Conservation (phyloP, 2,888 invertebrate species). For the Leucoptera coffeella region DNA sequence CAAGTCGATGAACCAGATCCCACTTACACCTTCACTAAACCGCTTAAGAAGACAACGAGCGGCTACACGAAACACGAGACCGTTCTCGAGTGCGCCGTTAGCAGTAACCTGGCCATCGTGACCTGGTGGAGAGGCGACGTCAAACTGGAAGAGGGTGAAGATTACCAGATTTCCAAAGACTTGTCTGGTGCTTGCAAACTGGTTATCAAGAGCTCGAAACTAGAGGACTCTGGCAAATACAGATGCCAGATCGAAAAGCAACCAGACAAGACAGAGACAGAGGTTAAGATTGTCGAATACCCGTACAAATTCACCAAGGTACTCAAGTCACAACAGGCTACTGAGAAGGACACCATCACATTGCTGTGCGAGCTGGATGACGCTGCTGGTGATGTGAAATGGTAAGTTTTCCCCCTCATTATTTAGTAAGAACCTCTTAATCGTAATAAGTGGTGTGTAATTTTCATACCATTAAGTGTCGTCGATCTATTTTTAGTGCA, state of each 20-base stretch:
- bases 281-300: slow-evolving; percentile 85
- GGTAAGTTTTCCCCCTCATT: too few species aligned
- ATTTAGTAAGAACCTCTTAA: too few species aligned
- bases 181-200: slow-evolving; percentile 86
- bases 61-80: slow-evolving; percentile 89
- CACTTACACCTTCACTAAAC: slow-evolving; percentile 86
- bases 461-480: too few species aligned
- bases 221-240: slow-evolving; percentile 87
- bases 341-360: slow-evolving; percentile 90
- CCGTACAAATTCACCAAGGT: slow-evolving; percentile 93
- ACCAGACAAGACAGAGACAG: slow-evolving; percentile 78
- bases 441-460: too few species aligned
- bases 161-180: slow-evolving; percentile 86
- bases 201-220: slow-evolving; percentile 71
- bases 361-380: slow-evolving; percentile 96
- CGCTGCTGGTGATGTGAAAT: slow-evolving; percentile 89
- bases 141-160: slow-evolving; percentile 76
- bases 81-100: slow-evolving; percentile 88
- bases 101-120: slow-evolving; percentile 89
- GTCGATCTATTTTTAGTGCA: too few species aligned
- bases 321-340: slow-evolving; percentile 86
- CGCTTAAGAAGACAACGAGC: slow-evolving; percentile 79
- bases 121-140: slow-evolving; percentile 84
- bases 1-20: slow-evolving; percentile 97
- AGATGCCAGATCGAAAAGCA: slow-evolving; percentile 85